Evolutionary conservation across 2,797 vertebrate genomes (phyloP), one percentile per base, ranked within the genome.

Genomic region (Mus minutoides): DNA sequence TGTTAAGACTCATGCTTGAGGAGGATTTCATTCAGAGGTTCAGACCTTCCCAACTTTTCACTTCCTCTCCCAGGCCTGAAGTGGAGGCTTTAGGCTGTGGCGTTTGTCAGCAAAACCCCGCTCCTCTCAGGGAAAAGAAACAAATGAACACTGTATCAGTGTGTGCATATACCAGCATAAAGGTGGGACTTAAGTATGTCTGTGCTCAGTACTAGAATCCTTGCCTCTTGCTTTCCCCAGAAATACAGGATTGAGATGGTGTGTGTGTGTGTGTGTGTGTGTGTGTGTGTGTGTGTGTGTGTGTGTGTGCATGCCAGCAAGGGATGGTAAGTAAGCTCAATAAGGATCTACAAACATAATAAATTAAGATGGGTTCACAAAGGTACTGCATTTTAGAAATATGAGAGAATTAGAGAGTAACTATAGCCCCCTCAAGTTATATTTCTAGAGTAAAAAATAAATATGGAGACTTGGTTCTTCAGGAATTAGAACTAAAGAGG

Each of bases 331-430:
- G 26, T 62, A 29, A 89, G 34, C 83, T 67, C 75, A 52, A 64
- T 90, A 9, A 69, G 12, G 69, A 60, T 76, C 86, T 90, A 37
- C 46, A 90, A 64, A 34, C 11, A 90, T 58, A 91, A 54, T 90
- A 92, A 91, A 67, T 93, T 88, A 94, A 94, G 56, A 92, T 58
- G 69, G 84, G 17, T 85, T 93, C 49, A 87, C 75, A 84, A 82
- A 93, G 76, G 58, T 79, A 43, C 16, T 84, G n/a, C 40, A 69
- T 56, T 92, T 92, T 93, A 87, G 69, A 92, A 69, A 77, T 78
- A 82, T 26, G 37, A 83, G 58, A 31, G 43, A 91, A 73, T 73
- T 64, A 67, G 79, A 90, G 34, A 83, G 17, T 94, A 87, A 96
- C 40, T 40, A 22, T 69, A 79, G 49, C n/a, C n/a, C 5, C 29